Evolutionary conservation across 2,113 vertebrate species (phyloP), one percentile per base, ranked within the genome.

Genomic region (Diadophis punctatus): DNA sequence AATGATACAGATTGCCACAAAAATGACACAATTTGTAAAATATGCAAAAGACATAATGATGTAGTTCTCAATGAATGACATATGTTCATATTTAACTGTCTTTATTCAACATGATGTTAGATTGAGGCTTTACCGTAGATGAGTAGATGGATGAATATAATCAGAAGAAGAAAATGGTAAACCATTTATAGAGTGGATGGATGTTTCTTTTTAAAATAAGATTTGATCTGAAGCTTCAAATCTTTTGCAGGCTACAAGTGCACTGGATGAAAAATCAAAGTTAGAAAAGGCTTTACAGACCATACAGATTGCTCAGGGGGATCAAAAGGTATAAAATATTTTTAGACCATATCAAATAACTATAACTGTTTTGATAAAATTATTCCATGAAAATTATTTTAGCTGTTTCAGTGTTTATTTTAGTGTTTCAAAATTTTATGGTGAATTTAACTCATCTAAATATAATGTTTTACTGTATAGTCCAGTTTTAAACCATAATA

Each of bases 211-310:
- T 11, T 87, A 93, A 12, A 89, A 51, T 30, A 16, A 0, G 34
- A 27, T 68, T 43, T 92, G 93, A 92, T 74, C 94, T 90, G 52
- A 1, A 14, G 51, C 85, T 94, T 94, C 55, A n/a, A 27, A 90
- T 90, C 22, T 91, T 0, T 94, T 94, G 2, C 93, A 99, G 99
- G 98, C 98, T 12, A 99, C 98, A 94, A 97, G 95, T 93, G 98
- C 98, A 0, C 91, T 99, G 74, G 99, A 99, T 92, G 98, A 99
- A 95, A 99, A 98, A 93, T 97, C 97, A 46, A 98, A 97, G 90
- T 97, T 98, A 2, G 98, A 99, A 94, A 97, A 97, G 87, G 97
- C 98, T 22, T 97, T 99, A 92, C 98, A 95, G 91, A 98, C 98
- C 86, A 97, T 99, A 49, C 97, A 98, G 96, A 98, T 97, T 93